phyloP scores from a whole-genome alignment of 1,140 invertebrate species.

The Zeugodacus cucurbitae region DNA sequence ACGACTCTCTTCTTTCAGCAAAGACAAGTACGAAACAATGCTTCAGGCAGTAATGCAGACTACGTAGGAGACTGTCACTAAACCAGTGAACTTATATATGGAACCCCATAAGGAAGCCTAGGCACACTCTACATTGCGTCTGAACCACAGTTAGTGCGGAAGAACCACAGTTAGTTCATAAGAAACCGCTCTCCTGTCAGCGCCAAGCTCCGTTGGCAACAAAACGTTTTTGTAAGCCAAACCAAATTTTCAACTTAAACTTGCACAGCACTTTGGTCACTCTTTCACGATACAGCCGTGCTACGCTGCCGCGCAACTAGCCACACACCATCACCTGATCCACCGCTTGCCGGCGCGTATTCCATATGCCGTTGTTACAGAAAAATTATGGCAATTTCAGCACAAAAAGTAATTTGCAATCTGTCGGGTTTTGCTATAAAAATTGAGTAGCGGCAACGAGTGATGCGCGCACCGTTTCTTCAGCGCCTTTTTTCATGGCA shows the following conservation, averaged over 20 bases:
- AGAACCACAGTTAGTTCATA: no score
- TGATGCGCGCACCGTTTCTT: conserved; percentile 40
- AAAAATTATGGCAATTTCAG: conserved; percentile 38
- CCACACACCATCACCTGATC: background rate
- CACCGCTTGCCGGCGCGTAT: background rate
- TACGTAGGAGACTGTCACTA: no score
- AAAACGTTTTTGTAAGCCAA: no score
- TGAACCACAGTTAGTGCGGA: no score
- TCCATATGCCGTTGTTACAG: conserved; percentile 11
- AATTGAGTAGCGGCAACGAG: conserved; percentile 2
- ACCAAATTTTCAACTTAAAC: background rate
- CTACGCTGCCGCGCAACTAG: background rate
- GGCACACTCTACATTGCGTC: no score
- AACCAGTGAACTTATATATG: no score
- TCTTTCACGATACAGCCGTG: background rate
- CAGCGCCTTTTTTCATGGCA: background rate
- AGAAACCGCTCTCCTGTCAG: no score
- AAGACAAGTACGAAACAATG: no score
- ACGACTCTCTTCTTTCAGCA: no score
- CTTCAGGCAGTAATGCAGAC: no score
- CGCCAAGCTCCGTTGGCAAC: no score
- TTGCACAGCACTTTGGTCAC: background rate
- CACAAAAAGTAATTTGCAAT: conserved; percentile 45
- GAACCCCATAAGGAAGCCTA: no score
- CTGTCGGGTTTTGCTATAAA: conserved; percentile 44